Evolutionary conservation across 2,888 invertebrate species (phyloP), one percentile per base, ranked within the genome.

Genomic region (Agonopterix arenella): DNA sequence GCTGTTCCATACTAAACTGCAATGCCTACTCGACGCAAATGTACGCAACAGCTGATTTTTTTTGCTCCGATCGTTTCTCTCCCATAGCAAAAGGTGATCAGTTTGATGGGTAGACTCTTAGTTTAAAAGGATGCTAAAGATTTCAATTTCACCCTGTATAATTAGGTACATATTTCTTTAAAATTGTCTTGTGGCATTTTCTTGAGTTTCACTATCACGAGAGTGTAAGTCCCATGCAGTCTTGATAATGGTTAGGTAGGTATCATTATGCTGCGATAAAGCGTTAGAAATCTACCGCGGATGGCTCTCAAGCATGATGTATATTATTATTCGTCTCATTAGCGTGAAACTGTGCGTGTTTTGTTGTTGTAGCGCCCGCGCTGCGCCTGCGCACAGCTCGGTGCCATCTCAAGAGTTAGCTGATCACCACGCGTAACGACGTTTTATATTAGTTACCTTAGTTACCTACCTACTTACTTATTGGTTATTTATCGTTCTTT

Each of bases 291-390:
- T 71, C 66, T 51, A 54, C 55, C 51, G 51, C 55, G 59, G 58
- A 63, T 68, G 62, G 65, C 67, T 68, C 63, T 66, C 63, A 64
- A 58, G 61, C 64, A 68, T 62, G 61, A 62, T 63, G 62, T 60
- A 61, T 60, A 58, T 59, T 59, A 63, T 68, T 70, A 68, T 69
- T 68, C 64, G 64, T 72, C 66, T 72, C 72, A 73, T 77, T 77
- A 71, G 66, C 62, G 71, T 71, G 72, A 75, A 79, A 75, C 68
- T 59, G 56, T 64, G 68, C 66, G 64, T 66, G 68, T 64, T 66
- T 64, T 64, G 62, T 67, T 64, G 43, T 13, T n/a, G 13, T 11
- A n/a, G 40, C 40, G 40, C 40, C 40, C 10, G 58, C 54, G 28
- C 28, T 59, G 57, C 52, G 49, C 49, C 16, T 40, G 49, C 41